Evolutionary conservation across 2,888 invertebrate genomes (phyloP).

Genomic region (Toxonevra muliebris): DNA sequence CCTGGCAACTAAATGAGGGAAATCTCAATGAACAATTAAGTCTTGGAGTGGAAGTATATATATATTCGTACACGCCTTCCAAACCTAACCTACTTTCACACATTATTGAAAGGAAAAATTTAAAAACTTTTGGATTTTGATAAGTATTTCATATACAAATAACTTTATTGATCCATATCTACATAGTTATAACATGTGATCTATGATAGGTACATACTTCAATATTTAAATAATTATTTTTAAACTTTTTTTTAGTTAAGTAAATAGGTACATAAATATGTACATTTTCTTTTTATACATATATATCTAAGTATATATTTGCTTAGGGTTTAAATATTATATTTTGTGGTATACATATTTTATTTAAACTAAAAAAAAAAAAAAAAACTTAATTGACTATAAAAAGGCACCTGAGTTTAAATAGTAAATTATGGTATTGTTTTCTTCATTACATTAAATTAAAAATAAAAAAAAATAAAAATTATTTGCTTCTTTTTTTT

Average conservation of each 20-base stretch:
- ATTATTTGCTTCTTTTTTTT: constrained; percentile 1
- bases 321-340: constrained; percentile 40
- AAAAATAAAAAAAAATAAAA: no score
- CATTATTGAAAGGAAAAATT: no score
- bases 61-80: no score
- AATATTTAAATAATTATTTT: constrained; percentile 39
- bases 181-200: no score
- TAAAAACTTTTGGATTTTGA: no score
- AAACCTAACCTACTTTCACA: no score
- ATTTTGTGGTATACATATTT: constrained; percentile 32
- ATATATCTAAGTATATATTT: constrained; percentile 32
- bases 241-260: neutral
- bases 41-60: no score
- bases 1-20: no score
- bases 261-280: no score
- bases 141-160: no score
- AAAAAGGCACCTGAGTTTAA: constrained; percentile 62
- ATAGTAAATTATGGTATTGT: constrained; percentile 24
- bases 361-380: constrained; percentile 33
- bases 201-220: constrained; percentile 10
- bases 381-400: constrained; percentile 60
- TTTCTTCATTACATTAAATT: constrained; percentile 6
- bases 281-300: constrained; percentile 6
- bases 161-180: no score
- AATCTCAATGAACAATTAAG: no score